A percentile compares a stretch with the other conserved stretches of the same genome.
phyloP scores from a whole-genome alignment of 2,888 invertebrate genomes.

The Adineta ricciae region DNA sequence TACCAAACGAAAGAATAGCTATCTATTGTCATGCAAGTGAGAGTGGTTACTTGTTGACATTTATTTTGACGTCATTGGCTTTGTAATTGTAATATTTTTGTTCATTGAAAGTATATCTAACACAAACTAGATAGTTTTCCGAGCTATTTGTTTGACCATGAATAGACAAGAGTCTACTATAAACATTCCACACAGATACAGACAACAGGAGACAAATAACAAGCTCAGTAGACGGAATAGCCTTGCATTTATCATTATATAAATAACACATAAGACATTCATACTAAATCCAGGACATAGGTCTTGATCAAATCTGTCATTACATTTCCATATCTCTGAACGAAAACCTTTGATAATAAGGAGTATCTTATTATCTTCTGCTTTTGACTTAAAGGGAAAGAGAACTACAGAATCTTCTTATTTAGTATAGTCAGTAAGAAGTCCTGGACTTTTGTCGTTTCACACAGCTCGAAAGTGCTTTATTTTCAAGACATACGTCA shows the following conservation, averaged over 20 bases:
- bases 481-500: too few relatives aligned
- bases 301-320: background rate
- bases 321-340: background rate
- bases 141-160: background rate
- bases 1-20: background rate
- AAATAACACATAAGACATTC: background rate
- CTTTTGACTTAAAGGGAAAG: background rate
- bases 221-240: background rate
- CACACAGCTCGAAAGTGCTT: too few relatives aligned
- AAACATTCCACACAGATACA: background rate
- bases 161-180: background rate
- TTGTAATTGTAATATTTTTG: background rate
- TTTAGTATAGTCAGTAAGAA: background rate
- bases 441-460: too few relatives aligned
- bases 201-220: background rate
- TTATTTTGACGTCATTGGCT: background rate
- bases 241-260: background rate
- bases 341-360: background rate
- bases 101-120: background rate
- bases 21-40: background rate
- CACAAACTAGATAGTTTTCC: background rate
- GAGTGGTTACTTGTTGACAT: background rate
- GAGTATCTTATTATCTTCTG: background rate
- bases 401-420: background rate
- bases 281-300: background rate